phyloP scores from a whole-genome alignment of 2,888 invertebrate genomes.

The Heterodera filipjevi region DNA sequence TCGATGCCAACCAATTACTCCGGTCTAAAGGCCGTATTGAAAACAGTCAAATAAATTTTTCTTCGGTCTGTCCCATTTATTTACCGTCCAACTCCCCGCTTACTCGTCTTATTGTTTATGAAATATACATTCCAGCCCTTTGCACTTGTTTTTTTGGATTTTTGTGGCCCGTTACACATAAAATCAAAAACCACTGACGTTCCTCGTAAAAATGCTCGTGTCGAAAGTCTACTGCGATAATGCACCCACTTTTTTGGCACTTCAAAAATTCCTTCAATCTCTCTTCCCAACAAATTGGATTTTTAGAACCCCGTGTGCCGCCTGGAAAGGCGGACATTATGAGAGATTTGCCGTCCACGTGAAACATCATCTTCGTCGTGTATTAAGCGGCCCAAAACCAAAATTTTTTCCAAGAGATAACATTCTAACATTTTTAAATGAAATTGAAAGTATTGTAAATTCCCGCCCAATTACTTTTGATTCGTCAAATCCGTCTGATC shows the following conservation, averaged over 20 bases:
- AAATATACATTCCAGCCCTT: neutral
- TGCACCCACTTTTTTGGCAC: neutral
- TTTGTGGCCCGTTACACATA: neutral
- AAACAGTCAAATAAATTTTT: neutral
- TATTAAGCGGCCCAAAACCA: neutral
- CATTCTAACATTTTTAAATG: neutral
- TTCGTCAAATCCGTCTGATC: too few species aligned
- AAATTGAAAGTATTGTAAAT: neutral
- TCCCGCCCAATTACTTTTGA: neutral
- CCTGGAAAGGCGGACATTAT: constrained; percentile 11
- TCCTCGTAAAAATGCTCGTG: too few species aligned
- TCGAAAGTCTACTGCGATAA: constrained; percentile 3
- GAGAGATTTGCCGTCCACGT: neutral
- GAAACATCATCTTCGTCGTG: neutral
- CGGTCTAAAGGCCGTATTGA: neutral
- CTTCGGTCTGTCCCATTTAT: neutral
- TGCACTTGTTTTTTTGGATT: neutral
- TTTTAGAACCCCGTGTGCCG: neutral
- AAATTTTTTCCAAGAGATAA: neutral
- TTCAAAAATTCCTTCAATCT: neutral
- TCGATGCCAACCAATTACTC: neutral
- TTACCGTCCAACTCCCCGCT: neutral
- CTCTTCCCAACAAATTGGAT: neutral
- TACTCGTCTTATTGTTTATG: neutral
- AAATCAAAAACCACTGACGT: neutral